Percentiles rank a stretch among this genome's conserved stretches.
Conservation (phyloP, 2,797 vertebrate genomes). For the Enteromius trimaculatus region DNA sequence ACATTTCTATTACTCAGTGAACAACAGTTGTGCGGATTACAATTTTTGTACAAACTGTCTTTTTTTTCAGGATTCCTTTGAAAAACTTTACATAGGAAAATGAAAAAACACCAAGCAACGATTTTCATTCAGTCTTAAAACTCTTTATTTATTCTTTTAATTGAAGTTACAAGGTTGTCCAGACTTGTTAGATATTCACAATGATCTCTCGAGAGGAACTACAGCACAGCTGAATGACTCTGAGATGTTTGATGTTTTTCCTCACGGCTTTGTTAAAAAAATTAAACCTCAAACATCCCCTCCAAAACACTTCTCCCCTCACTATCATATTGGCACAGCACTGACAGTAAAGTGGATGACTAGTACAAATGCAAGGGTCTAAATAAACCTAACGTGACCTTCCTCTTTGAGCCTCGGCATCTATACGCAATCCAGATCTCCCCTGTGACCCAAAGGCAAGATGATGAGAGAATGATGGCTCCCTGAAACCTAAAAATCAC, state of each 20-base stretch:
- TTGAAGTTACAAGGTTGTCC: constrained; percentile 56
- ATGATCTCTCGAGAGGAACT: constrained; percentile 54
- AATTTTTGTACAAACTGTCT: not conserved
- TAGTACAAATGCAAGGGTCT: not conserved
- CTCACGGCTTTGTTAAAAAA: constrained; percentile 14
- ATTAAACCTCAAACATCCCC: constrained; percentile 18
- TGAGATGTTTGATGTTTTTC: not conserved
- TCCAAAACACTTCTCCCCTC: constrained; percentile 5
- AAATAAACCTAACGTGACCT: not conserved
- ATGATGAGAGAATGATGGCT: constrained; percentile 15
- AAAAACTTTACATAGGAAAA: not conserved
- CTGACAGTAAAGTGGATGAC: constrained; percentile 15
- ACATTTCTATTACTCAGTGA: not conserved
- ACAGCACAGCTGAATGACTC: constrained; percentile 10
- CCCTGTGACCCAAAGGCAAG: constrained; percentile 18
- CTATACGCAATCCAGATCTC: not conserved
- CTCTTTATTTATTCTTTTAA: constrained; percentile 57
- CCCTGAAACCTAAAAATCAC: constrained; percentile 57
- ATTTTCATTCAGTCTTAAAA: constrained; percentile 55
- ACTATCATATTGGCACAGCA: constrained; percentile 27
- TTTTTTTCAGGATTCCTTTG: not conserved
- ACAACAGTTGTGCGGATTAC: not conserved
- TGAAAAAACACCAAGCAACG: not conserved
- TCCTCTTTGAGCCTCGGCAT: not conserved
- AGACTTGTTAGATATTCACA: constrained; percentile 57